Base-by-base conservation (phyloP, 2,888 invertebrate species). In the Nemoura dubitans region DNA sequence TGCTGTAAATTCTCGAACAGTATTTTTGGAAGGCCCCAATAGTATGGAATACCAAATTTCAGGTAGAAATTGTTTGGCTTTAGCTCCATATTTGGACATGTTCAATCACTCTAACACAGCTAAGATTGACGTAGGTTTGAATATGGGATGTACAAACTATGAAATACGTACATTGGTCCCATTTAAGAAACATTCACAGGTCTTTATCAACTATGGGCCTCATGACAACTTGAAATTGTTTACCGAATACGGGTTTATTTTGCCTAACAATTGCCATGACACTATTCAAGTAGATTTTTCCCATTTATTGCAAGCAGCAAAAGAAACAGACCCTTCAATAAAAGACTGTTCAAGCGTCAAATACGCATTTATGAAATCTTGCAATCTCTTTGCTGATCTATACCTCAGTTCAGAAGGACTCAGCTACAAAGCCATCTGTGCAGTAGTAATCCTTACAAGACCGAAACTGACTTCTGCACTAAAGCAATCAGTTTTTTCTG, bases 31-130 rank as follows among this genome's bases (percentile, higher is more conserved):
- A 90, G 90, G 94, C 76, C 91, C 93, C 85, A 16, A 0, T 43
- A 28, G 43, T 25, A 76, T 26, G 86, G 21, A 27, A n/a, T 29
- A 87, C 16, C 76, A 29, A 14, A 28, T 87, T 10, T 76, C 82
- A 25, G 91, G 90, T 86, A 89, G 90, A 87, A 89, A 92, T 88
- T 91, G 91, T 89, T 89, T 93, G 91, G 97, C 97, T 5, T 91
- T 98, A 84, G 97, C 97, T 88, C 98, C 98, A 0, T 97, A 95
- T 91, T 92, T 98, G 87, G 98, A 98, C 91, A 94, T 98, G 92
- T 96, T 98, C 88, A 98, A 98, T 92, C 98, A 98, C 90, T 95
- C 95, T 86, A 93, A 93, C 88, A 90, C 91, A 86, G 94, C 94
- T 2, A 92, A 92, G 88, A 95, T 95, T 0, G 90, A 91, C 36